phyloP scores from a whole-genome alignment of 2,113 vertebrate species.

The Thalassarche chlororhynchos region DNA sequence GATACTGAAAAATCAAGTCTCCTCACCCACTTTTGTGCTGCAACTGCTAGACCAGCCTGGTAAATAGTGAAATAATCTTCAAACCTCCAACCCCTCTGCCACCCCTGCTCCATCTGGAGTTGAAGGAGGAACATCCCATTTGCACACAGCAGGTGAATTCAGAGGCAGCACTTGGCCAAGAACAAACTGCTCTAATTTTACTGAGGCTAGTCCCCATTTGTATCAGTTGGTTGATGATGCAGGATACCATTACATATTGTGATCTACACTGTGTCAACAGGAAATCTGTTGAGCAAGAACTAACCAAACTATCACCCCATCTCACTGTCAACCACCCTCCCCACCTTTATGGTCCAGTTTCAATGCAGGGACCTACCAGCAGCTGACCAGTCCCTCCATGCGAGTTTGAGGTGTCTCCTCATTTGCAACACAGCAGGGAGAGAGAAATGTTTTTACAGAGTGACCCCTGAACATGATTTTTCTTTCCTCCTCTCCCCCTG shows the following conservation, averaged over 20 bases:
- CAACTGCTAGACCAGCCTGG: neutral
- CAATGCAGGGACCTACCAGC: neutral
- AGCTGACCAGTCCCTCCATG: neutral
- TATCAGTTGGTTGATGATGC: neutral
- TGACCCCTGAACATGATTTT: neutral
- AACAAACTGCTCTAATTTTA: neutral
- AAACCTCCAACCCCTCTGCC: neutral
- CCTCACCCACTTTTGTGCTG: neutral
- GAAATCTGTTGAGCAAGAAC: slow-evolving; percentile 35
- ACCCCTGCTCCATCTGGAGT: neutral
- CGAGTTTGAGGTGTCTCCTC: neutral
- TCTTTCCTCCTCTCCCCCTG: neutral
- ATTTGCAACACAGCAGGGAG: neutral
- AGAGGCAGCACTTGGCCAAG: neutral
- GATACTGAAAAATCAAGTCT: neutral
- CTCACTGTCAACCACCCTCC: neutral
- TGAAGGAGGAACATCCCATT: neutral
- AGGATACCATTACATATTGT: neutral
- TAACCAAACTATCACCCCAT: neutral
- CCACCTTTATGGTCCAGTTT: neutral
- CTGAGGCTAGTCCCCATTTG: neutral
- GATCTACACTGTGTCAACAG: neutral
- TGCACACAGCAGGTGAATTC: neutral
- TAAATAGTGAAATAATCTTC: neutral
- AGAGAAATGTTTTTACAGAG: neutral